Conservation (phyloP, 1,140 invertebrate species). For the Elysia chlorotica region DNA sequence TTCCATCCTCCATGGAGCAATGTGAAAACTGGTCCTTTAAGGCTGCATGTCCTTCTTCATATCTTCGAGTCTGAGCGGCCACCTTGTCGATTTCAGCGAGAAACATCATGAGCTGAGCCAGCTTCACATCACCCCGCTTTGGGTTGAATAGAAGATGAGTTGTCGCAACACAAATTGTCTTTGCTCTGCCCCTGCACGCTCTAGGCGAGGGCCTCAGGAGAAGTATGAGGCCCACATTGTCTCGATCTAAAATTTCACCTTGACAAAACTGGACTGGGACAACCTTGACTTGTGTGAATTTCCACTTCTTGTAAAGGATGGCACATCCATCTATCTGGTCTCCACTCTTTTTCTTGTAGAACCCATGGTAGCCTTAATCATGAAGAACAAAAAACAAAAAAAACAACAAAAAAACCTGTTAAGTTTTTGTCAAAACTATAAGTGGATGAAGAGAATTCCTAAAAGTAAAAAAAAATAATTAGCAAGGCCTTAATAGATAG, state of each 20-base stretch:
- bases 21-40: background rate
- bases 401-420: constrained; percentile 1
- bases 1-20: background rate
- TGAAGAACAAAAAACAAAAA: constrained; percentile 27
- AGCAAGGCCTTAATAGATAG: background rate
- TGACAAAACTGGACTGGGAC: constrained; percentile 70
- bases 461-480: background rate
- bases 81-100: constrained; percentile 77
- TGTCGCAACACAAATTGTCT: constrained; percentile 77
- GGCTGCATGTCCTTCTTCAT: background rate
- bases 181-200: constrained; percentile 4
- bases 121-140: constrained; percentile 80
- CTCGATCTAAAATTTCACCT: constrained; percentile 73
- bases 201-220: constrained; percentile 66
- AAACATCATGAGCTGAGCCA: constrained; percentile 80
- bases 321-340: constrained; percentile 79
- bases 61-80: constrained; percentile 9
- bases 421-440: background rate
- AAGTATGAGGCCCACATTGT: constrained; percentile 85
- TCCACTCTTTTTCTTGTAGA: constrained; percentile 78
- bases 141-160: constrained; percentile 96
- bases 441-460: background rate
- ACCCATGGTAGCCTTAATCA: constrained; percentile 69
- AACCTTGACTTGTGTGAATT: constrained; percentile 68
- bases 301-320: constrained; percentile 74